Base-by-base conservation (phyloP, 2,888 invertebrate genomes). In the Nezara viridula region DNA sequence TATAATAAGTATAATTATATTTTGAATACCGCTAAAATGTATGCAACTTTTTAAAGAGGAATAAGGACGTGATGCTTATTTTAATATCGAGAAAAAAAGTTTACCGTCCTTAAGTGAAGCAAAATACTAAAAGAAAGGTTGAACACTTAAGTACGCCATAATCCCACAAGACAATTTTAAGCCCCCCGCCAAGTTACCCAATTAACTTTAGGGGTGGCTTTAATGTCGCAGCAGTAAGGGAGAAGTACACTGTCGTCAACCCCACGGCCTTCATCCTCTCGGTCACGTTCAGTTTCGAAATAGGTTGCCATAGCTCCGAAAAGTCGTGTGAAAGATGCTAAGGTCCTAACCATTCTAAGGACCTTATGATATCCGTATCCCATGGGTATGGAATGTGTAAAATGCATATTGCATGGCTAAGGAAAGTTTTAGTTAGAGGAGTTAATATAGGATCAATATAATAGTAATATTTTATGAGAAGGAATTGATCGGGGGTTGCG, bases 261-360 rank as follows among this genome's bases (percentile, higher is more conserved):
- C 16, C 10, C 55, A 55, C 10, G 24, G 50, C n/a, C 55, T 60
- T 27, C 12, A 40, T 21, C 21, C 40, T 73, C 40, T 77, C 77
- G 77, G 77, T 77, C 77, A 77, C 77, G 77, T 77, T 44, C 24
- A 7, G 40, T 77, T 77, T 77, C 77, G 40, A 77, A 77, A 77
- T 40, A 10, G 40, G 40, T 77, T 77, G 77, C 40, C 37, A 77
- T 40, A 77, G 40, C 40, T 19, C 40, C 24, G 40, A 77, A 77
- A 77, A 77, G 77, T 77, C 77, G 77, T 77, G 77, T 77, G 40
- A 77, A 77, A 27, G 60, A 60, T 60, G 60, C 60, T 16, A 16
- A 60, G 60, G 27, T 60, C 60, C 60, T 27, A 32, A 60, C 2
- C 60, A 60, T 60, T 32, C 3, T 9, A 60, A 4, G n/a, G 9